Conservation (phyloP, 1,140 invertebrate species). For the Orius insidiosus region DNA sequence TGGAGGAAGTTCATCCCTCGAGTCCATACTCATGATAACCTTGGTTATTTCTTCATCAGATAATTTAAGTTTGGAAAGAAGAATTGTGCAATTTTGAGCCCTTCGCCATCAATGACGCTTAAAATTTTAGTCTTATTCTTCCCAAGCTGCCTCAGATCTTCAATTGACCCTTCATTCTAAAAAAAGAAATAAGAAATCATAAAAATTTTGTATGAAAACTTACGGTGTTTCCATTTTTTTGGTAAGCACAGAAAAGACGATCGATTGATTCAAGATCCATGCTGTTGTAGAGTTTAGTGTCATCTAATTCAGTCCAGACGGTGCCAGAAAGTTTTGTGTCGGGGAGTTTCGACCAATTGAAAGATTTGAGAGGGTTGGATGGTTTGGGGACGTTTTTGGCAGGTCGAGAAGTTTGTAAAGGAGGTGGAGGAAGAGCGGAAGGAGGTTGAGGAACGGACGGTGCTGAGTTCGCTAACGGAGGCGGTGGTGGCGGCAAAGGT, state of each 20-base stretch:
- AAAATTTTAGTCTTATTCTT: conserved; percentile 56
- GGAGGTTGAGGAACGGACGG: conserved; percentile 33
- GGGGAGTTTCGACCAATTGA: conserved; percentile 93
- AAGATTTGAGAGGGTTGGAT: conserved; percentile 81
- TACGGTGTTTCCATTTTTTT: conserved; percentile 69
- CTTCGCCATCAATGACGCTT: conserved; percentile 85
- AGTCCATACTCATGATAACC: conserved; percentile 90
- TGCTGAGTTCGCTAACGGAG: conserved; percentile 30
- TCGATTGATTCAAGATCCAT: conserved; percentile 88
- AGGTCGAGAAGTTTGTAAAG: conserved; percentile 30
- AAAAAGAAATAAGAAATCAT: conserved; percentile 20
- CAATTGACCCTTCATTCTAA: conserved; percentile 64
- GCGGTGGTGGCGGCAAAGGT: conserved; percentile 34
- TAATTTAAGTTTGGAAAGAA: conserved; percentile 91
- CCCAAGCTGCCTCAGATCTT: conserved; percentile 54
- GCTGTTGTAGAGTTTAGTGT: conserved; percentile 75
- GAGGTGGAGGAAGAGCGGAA: conserved; percentile 35
- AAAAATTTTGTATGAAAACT: conserved; percentile 20
- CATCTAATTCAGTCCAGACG: conserved; percentile 87
- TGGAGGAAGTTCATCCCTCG: conserved; percentile 78
- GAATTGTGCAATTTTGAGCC: conserved; percentile 94
- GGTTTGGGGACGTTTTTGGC: conserved; percentile 75
- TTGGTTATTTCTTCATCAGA: conserved; percentile 86
- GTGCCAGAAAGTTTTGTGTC: conserved; percentile 76
- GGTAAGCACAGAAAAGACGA: conserved; percentile 87